Percentiles rank a stretch among this genome's conserved stretches.
Conservation (phyloP, 2,113 vertebrate species). For the Poeciliopsis occidentalis region DNA sequence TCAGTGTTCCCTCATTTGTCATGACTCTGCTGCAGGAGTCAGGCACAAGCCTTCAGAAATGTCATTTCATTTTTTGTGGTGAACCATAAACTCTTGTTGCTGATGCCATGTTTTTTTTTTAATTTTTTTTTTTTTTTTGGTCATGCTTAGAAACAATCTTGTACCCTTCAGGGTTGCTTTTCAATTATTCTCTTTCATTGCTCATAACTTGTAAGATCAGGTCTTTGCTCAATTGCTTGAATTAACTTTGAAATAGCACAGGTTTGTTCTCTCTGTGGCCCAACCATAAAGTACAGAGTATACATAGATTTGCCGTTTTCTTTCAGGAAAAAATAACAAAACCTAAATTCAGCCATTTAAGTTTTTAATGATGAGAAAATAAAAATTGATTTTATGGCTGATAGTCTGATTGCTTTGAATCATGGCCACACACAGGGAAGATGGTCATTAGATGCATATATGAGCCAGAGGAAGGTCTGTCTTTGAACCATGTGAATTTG, state of each 20-base stretch:
- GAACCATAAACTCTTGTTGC: constrained; percentile 48
- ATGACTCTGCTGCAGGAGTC: constrained; percentile 38
- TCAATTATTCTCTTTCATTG: constrained; percentile 3
- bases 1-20: constrained; percentile 70
- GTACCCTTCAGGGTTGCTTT: constrained; percentile 31
- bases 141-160: constrained; percentile 46
- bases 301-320: background rate
- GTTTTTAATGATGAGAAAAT: too few species aligned
- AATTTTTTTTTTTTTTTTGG: constrained; percentile 34
- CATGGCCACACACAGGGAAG: constrained; percentile 52
- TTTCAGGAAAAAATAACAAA: constrained; percentile 2
- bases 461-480: constrained; percentile 60
- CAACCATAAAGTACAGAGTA: background rate
- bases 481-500: constrained; percentile 63
- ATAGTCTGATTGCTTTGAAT: constrained; percentile 49
- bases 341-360: too few species aligned
- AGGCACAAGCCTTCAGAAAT: constrained; percentile 36
- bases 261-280: background rate
- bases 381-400: constrained; percentile 1
- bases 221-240: constrained; percentile 1
- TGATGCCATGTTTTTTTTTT: constrained; percentile 37
- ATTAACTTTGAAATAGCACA: background rate
- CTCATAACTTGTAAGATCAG: constrained; percentile 16
- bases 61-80: constrained; percentile 13
- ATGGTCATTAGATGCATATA: constrained; percentile 61